These are phyloP conservation scores for Lutjanus campechanus DNA, from an alignment of 2,797 vertebrate species.

Conservation along the genomic window DNA sequence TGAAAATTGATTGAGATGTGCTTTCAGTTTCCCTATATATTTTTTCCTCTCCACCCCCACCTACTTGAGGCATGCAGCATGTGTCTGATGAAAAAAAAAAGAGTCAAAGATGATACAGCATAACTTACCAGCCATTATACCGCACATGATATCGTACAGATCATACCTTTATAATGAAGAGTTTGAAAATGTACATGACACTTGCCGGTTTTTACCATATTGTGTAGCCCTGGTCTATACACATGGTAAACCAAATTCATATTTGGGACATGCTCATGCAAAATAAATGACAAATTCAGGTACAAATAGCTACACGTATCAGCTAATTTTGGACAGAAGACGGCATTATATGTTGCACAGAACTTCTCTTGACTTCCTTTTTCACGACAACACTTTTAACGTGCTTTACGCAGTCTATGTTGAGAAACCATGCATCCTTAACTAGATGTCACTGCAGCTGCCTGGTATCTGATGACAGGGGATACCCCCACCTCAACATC, in stretches of 20 bases:
- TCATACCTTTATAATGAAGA: too few species aligned
- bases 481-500: conserved; percentile 61
- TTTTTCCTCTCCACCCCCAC: too few species aligned
- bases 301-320: not conserved
- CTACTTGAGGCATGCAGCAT: too few species aligned
- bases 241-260: not conserved
- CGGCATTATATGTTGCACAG: not conserved
- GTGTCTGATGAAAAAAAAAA: not conserved
- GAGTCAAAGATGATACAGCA: not conserved
- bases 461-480: conserved; percentile 58
- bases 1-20: too few species aligned
- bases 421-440: conserved; percentile 22
- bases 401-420: conserved; percentile 17
- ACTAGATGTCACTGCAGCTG: conserved; percentile 50
- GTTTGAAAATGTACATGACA: too few species aligned
- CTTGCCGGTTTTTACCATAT: too few species aligned
- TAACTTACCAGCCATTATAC: too few species aligned
- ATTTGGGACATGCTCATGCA: not conserved
- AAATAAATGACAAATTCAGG: not conserved
- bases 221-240: too few species aligned
- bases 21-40: too few species aligned
- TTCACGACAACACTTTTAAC: not conserved
- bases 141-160: too few species aligned
- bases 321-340: not conserved
- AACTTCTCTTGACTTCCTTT: not conserved